Evolutionary conservation across 2,888 invertebrate genomes (phyloP), one percentile per base, ranked within the genome.

Genomic region (Trimorus sp.): DNA sequence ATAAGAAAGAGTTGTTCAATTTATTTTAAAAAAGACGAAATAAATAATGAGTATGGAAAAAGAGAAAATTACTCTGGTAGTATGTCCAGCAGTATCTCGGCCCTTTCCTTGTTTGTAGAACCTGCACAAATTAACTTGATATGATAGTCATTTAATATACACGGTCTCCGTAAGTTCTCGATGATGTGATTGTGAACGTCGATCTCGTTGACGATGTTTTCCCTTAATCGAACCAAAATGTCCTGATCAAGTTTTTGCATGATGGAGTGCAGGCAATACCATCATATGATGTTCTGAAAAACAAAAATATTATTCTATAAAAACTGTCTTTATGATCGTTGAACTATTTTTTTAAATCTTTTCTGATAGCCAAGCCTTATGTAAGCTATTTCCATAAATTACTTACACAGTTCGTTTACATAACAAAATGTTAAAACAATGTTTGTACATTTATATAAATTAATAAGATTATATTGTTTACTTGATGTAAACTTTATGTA

Each of bases 121-220:
- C 87, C 89, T 48, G 58, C 14, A 37, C 85, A 79, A 15, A 91
- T 90, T 9, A 62, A n/a, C 14, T 36, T 66, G 37, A 90, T 73
- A 40, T 40, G 40, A 4, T 89, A 84, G n/a, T 86, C 82, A 49
- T 63, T 84, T 73, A 91, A 84, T 58, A 91, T 89, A 14, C 84
- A 85, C 45, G 88, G 87, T 7, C 79, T 74, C 8, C 70, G 83
- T 48, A 91, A 73, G n/a, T 86, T 85, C 42, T 83, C 37, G 63
- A 91, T 80, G 36, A 91, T 86, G 2, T 87, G 88, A 85, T 91
- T 91, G 51, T 86, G 68, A 8, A 91, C 87, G 84, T 91, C 88
- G 16, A 91, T 66, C 81, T 91, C 90, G 36, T 87, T 85, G 14
- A 88, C 68, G 65, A 91, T 87, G 45, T 74, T 83, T 3, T 65